phyloP scores from a whole-genome alignment of 2,113 vertebrate species.

The Calyptommatus sinebrachiatus region DNA sequence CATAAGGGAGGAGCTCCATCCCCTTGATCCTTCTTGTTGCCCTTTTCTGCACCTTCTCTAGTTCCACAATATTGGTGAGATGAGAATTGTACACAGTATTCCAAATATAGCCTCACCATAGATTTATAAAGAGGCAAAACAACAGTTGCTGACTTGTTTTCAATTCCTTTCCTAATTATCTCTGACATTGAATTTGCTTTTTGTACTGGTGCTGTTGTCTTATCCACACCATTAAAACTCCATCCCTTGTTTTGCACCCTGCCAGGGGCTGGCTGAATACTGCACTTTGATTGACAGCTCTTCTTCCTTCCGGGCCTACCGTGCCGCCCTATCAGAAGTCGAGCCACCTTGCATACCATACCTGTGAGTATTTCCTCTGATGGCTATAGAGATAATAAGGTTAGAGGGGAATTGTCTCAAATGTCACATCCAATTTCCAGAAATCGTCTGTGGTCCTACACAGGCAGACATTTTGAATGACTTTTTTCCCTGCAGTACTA shows the following conservation, averaged over 20 bases:
- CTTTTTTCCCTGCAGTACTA: too few relatives aligned
- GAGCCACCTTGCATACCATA: conserved; percentile 97
- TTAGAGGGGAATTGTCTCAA: background rate
- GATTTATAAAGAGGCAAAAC: too few relatives aligned
- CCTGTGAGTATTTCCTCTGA: conserved; percentile 78
- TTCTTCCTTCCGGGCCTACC: conserved; percentile 95
- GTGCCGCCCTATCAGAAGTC: conserved; percentile 93
- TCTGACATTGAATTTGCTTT: too few relatives aligned
- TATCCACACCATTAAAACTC: background rate
- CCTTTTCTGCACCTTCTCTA: too few relatives aligned
- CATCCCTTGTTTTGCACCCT: background rate
- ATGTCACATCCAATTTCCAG: background rate
- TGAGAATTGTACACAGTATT: too few relatives aligned
- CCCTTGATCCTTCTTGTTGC: too few relatives aligned
- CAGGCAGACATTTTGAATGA: background rate
- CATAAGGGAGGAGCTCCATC: too few relatives aligned
- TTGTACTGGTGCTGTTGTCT: background rate
- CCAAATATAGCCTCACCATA: too few relatives aligned
- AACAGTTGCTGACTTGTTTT: too few relatives aligned
- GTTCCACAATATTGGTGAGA: too few relatives aligned
- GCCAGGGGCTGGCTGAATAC: conserved; percentile 92
- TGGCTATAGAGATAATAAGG: background rate
- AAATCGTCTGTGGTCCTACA: too few relatives aligned
- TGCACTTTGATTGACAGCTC: conserved; percentile 98
- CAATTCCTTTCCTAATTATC: too few relatives aligned